Evolutionary conservation across 2,113 vertebrate genomes (phyloP).

Genomic region (Stictonetta naevosa): DNA sequence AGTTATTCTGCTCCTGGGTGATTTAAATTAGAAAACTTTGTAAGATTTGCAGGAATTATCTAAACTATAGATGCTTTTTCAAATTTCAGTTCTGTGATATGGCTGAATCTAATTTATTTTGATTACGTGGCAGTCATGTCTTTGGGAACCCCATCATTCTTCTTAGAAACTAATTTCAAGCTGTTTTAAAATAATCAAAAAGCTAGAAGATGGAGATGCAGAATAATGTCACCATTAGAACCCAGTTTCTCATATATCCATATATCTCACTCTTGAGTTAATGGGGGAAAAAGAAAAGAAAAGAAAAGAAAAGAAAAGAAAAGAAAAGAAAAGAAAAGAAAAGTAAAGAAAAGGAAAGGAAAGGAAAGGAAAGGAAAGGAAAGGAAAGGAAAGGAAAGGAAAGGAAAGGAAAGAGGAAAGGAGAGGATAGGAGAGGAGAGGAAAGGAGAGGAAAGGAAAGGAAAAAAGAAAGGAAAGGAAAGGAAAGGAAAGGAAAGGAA

Average conservation of each 20-base stretch:
- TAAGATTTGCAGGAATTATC: not conserved
- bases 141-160: constrained; percentile 8
- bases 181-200: constrained; percentile 7
- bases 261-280: not conserved
- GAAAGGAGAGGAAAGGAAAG: no score
- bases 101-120: constrained; percentile 51
- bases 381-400: no score
- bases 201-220: not conserved
- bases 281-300: not conserved
- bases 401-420: no score
- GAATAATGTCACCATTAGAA: not conserved
- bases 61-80: constrained; percentile 4
- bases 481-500: no score
- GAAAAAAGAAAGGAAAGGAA: no score
- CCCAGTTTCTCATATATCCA: not conserved
- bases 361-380: no score
- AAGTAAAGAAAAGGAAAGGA: not conserved
- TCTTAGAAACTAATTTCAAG: constrained; percentile 29
- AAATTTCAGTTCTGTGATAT: constrained; percentile 29
- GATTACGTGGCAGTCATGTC: not conserved
- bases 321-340: not conserved
- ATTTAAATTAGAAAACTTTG: constrained; percentile 11
- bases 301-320: not conserved
- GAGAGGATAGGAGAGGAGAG: no score
- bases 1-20: not conserved